Percentiles rank a stretch among this genome's conserved stretches.
Conservation (phyloP, 2,888 invertebrate genomes). For the Sthenelais limicola region DNA sequence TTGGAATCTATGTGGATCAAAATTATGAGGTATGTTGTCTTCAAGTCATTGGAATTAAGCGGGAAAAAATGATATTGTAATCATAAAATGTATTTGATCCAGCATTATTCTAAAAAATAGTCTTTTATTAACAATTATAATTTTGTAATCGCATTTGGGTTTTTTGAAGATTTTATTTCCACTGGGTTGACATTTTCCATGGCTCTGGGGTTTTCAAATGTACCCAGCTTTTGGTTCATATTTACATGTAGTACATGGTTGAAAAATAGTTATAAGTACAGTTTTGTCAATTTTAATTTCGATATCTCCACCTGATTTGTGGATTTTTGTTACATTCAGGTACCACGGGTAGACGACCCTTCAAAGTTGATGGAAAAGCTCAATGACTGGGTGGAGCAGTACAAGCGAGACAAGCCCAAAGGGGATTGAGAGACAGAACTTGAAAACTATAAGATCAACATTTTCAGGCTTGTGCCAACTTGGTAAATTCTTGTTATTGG, state of each 20-base stretch:
- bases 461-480: too few relatives aligned
- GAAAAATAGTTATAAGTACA: too few relatives aligned
- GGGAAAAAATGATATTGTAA: not conserved
- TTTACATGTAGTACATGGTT: too few relatives aligned
- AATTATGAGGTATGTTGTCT: slow-evolving; percentile 80
- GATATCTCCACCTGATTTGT: slow-evolving; percentile 35
- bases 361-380: slow-evolving; percentile 80
- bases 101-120: not conserved
- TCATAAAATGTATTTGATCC: not conserved
- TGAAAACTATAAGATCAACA: too few relatives aligned
- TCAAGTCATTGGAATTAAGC: not conserved
- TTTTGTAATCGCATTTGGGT: not conserved
- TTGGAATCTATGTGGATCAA: slow-evolving; percentile 83
- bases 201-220: not conserved
- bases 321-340: slow-evolving; percentile 75
- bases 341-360: slow-evolving; percentile 90
- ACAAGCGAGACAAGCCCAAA: slow-evolving; percentile 70
- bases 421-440: too few relatives aligned
- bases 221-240: too few relatives aligned
- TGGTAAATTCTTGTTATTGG: too few relatives aligned
- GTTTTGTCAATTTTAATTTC: slow-evolving; percentile 12
- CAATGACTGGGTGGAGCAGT: slow-evolving; percentile 80
- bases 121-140: too few relatives aligned
- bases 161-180: not conserved
- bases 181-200: not conserved